A percentile compares a stretch with the other conserved stretches of the same genome.
phyloP scores from a whole-genome alignment of 2,888 invertebrate species.

The Philereme vetulata region DNA sequence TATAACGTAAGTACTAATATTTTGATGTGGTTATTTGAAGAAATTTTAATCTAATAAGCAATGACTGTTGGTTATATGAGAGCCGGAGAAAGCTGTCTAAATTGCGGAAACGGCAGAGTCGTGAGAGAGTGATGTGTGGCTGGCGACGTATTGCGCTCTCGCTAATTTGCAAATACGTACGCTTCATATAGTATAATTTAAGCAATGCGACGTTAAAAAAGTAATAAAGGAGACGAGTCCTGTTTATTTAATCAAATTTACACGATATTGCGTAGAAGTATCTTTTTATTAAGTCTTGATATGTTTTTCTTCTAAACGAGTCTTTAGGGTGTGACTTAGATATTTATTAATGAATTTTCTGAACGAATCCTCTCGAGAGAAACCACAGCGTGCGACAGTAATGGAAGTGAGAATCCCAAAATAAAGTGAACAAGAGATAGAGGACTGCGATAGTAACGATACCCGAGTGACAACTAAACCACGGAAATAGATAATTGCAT shows the following conservation, averaged over 20 bases:
- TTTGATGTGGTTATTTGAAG: slow-evolving; percentile 26
- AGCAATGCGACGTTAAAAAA: slow-evolving; percentile 47
- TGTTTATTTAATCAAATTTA: slow-evolving; percentile 26
- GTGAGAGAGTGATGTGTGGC: slow-evolving; percentile 48
- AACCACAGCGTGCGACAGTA: slow-evolving; percentile 56
- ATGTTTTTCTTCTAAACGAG: slow-evolving; percentile 46
- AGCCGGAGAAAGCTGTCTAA: slow-evolving; percentile 50
- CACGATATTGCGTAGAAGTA: slow-evolving; percentile 28
- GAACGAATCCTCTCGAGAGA: slow-evolving; percentile 48
- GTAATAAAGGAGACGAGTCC: slow-evolving; percentile 43
- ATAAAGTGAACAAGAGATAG: slow-evolving; percentile 52
- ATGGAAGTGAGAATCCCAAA: slow-evolving; percentile 58
- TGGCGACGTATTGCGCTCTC: slow-evolving; percentile 42
- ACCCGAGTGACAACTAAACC: slow-evolving; percentile 52
- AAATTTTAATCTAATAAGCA: slow-evolving; percentile 52
- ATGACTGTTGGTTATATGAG: slow-evolving; percentile 46
- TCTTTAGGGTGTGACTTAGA: slow-evolving; percentile 44
- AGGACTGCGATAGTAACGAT: slow-evolving; percentile 46
- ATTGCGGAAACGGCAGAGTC: slow-evolving; percentile 50
- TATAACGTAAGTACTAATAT: slow-evolving; percentile 23
- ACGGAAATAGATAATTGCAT: slow-evolving; percentile 48
- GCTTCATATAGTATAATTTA: slow-evolving; percentile 51
- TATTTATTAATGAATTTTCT: slow-evolving; percentile 64
- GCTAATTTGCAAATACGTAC: slow-evolving; percentile 14
- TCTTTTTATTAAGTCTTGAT: slow-evolving; percentile 36